Evolutionary conservation across 2,797 vertebrate species (phyloP).

Genomic region (Echiichthys vipera): DNA sequence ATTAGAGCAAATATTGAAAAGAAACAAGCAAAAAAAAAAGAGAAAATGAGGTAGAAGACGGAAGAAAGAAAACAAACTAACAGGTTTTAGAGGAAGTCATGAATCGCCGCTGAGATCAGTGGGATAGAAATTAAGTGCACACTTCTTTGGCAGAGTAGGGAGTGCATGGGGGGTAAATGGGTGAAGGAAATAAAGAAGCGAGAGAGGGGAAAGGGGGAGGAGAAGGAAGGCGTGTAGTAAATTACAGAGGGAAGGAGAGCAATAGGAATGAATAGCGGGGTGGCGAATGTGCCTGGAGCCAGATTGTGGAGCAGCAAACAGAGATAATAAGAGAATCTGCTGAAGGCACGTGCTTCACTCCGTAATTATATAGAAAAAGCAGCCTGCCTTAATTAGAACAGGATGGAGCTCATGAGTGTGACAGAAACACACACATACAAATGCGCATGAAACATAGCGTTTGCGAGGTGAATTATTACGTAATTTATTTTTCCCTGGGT

Average conservation of each 20-base stretch:
- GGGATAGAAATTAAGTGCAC: constrained; percentile 44
- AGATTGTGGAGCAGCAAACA: constrained; percentile 59
- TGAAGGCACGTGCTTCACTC: constrained; percentile 56
- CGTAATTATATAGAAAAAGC: constrained; percentile 69
- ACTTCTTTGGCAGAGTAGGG: constrained; percentile 15
- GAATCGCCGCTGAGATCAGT: constrained; percentile 36
- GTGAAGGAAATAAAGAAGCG: constrained; percentile 31
- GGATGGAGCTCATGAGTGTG: constrained; percentile 51
- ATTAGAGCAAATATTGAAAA: constrained; percentile 12
- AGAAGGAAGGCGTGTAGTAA: constrained; percentile 43
- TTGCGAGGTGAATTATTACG: constrained; percentile 61
- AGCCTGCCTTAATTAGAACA: constrained; percentile 73
- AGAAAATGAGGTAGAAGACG: background rate
- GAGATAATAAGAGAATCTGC: constrained; percentile 69
- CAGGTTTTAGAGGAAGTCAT: constrained; percentile 16
- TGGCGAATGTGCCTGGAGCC: constrained; percentile 53
- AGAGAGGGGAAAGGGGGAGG: constrained; percentile 12
- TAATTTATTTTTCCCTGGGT: constrained; percentile 40
- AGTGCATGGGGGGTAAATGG: constrained; percentile 35
- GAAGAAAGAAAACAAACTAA: background rate
- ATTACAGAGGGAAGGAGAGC: constrained; percentile 55
- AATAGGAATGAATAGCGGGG: constrained; percentile 53
- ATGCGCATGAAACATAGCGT: constrained; percentile 28
- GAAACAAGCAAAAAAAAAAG: background rate
- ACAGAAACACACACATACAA: constrained; percentile 32